Percentiles rank a stretch among this genome's conserved stretches.
phyloP scores from a whole-genome alignment of 2,797 vertebrate genomes.

The Sebastes ruberrimus region DNA sequence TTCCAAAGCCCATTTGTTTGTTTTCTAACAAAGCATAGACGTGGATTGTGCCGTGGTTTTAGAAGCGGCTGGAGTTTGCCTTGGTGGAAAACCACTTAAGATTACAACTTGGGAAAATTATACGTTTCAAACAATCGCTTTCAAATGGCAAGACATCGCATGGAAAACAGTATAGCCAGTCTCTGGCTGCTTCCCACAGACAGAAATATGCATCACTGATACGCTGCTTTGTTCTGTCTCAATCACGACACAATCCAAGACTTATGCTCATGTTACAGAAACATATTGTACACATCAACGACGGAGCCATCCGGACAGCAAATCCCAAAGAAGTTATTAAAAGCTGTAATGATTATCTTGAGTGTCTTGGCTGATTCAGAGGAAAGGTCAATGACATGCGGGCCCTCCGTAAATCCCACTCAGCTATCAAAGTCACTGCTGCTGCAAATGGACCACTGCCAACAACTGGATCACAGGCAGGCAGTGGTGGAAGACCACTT shows the following conservation, averaged over 20 bases:
- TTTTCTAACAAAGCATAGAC: slow-evolving; percentile 50
- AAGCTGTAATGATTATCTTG: slow-evolving; percentile 25
- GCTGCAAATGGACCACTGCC: background rate
- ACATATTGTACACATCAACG: background rate
- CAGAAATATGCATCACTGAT: slow-evolving; percentile 55
- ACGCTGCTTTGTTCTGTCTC: slow-evolving; percentile 16
- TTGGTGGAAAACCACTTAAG: slow-evolving; percentile 53
- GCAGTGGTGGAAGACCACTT: no score
- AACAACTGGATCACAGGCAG: background rate
- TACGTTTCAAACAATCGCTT: slow-evolving; percentile 58
- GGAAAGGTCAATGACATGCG: slow-evolving; percentile 44
- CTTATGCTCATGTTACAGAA: slow-evolving; percentile 7
- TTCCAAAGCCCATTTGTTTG: slow-evolving; percentile 35
- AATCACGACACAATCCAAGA: slow-evolving; percentile 4
- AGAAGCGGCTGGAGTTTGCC: slow-evolving; percentile 45
- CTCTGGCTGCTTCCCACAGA: slow-evolving; percentile 33
- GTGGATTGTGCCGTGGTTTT: slow-evolving; percentile 28
- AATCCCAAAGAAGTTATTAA: slow-evolving; percentile 2
- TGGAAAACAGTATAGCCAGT: slow-evolving; percentile 35
- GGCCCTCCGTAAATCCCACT: slow-evolving; percentile 6
- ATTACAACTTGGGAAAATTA: slow-evolving; percentile 66
- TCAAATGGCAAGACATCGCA: slow-evolving; percentile 40
- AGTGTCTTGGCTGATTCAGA: slow-evolving; percentile 19
- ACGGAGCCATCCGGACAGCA: background rate
- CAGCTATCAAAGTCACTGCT: slow-evolving; percentile 29